A percentile compares a stretch with the other conserved stretches of the same genome.
Conservation (phyloP, 2,113 vertebrate genomes). For the Thomomys bottae region DNA sequence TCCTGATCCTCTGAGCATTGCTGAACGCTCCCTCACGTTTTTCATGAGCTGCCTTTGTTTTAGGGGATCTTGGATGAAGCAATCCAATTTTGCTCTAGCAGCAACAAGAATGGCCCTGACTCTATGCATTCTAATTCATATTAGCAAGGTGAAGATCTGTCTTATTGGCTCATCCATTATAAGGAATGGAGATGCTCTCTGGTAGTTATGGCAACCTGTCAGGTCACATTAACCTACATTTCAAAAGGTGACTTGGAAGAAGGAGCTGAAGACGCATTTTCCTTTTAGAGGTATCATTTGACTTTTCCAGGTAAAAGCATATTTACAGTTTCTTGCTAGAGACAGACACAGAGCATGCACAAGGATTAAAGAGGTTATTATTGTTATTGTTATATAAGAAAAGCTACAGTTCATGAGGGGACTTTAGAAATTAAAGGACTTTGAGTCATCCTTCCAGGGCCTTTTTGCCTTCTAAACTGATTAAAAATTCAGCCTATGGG, state of each 20-base stretch:
- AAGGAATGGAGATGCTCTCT: slow-evolving; percentile 53
- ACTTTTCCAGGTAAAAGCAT: slow-evolving; percentile 28
- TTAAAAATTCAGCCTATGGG: background rate
- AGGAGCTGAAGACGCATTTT: slow-evolving; percentile 21
- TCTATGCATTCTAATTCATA: slow-evolving; percentile 3
- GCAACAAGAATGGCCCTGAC: background rate
- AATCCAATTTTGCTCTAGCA: slow-evolving; percentile 19
- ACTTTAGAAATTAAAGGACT: slow-evolving; percentile 39
- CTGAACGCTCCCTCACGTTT: background rate
- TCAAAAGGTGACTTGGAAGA: slow-evolving; percentile 45
- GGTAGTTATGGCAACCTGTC: slow-evolving; percentile 22
- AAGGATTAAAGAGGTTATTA: background rate
- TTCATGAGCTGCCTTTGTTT: slow-evolving; percentile 31
- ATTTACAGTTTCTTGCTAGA: slow-evolving; percentile 23
- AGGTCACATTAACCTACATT: slow-evolving; percentile 50
- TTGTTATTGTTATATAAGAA: slow-evolving; percentile 15
- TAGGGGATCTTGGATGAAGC: background rate
- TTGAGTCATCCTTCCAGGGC: slow-evolving; percentile 14
- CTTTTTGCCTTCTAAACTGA: slow-evolving; percentile 31
- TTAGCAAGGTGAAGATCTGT: background rate
- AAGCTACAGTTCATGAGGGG: background rate
- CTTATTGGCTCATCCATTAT: slow-evolving; percentile 15
- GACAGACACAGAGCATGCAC: slow-evolving; percentile 19
- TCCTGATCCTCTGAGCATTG: background rate
- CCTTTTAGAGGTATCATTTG: slow-evolving; percentile 27